phyloP scores from a whole-genome alignment of 2,888 invertebrate species.

The Nephrotoma guestfalica region DNA sequence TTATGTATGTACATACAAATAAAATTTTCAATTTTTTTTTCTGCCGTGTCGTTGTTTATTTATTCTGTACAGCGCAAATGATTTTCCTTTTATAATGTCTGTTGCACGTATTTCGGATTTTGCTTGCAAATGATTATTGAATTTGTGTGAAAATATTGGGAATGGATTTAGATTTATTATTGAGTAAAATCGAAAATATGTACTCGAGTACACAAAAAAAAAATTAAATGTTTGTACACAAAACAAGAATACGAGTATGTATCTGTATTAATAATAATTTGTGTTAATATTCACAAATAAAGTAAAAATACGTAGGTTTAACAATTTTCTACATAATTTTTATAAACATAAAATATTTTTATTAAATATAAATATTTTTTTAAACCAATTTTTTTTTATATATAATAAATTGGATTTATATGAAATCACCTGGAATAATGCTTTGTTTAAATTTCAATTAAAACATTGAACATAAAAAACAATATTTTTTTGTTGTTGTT shows the following conservation, averaged over 20 bases:
- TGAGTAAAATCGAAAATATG: not conserved
- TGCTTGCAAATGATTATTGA: slow-evolving; percentile 16
- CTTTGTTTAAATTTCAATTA: slow-evolving; percentile 4
- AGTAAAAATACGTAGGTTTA: not conserved
- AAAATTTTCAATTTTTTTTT: not conserved
- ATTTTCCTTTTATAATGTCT: slow-evolving; percentile 13
- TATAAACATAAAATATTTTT: not conserved
- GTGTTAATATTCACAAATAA: not conserved
- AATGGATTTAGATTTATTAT: not conserved
- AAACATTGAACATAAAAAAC: not conserved
- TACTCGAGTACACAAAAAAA: not conserved
- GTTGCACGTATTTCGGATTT: slow-evolving; percentile 19
- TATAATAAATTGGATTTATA: slow-evolving; percentile 4
- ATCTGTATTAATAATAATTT: not conserved
- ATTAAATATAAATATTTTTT: not conserved
- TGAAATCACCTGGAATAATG: slow-evolving; percentile 5
- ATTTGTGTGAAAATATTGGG: slow-evolving; percentile 3
- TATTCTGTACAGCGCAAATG: slow-evolving; percentile 8
- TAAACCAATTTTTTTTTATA: not conserved
- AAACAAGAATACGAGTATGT: not conserved
- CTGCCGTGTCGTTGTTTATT: not conserved
- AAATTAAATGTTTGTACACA: not conserved
- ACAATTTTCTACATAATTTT: not conserved
- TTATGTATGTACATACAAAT: not conserved
- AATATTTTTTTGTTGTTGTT: not conserved